Evolutionary conservation across 2,888 invertebrate species (phyloP).

Genomic region (Troides oblongomaculatus): DNA sequence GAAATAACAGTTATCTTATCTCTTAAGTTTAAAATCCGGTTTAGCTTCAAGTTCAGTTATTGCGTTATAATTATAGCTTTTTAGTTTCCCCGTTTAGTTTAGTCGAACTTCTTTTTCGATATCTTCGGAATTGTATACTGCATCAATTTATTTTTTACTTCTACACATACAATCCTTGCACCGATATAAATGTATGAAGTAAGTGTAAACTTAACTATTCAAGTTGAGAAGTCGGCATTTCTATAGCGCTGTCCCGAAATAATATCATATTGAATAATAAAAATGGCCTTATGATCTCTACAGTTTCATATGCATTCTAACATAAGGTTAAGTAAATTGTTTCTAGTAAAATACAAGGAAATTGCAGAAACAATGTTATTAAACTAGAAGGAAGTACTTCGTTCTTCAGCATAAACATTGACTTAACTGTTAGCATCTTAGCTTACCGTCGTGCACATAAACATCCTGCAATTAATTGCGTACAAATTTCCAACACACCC

Average conservation of each 20-base stretch:
- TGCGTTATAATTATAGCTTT: no score
- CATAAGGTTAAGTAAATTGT: background rate
- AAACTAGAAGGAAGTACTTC: constrained; percentile 21
- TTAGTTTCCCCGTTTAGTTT: no score
- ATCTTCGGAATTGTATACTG: no score
- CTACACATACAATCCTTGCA: no score
- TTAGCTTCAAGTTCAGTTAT: no score
- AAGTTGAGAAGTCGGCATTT: no score
- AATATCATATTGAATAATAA: background rate
- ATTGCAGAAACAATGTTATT: constrained; percentile 22
- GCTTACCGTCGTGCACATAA: constrained; percentile 44
- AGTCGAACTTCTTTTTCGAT: no score
- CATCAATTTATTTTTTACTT: no score
- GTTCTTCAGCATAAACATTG: constrained; percentile 25
- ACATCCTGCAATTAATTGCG: constrained; percentile 66
- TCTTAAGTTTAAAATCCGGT: no score
- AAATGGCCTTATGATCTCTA: background rate
- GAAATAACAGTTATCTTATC: no score
- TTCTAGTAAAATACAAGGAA: background rate
- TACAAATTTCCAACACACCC: constrained; percentile 28
- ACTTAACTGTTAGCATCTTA: constrained; percentile 33
- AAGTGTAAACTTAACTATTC: no score
- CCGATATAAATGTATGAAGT: no score
- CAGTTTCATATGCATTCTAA: background rate
- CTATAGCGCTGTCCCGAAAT: background rate